Conservation (phyloP, 1,140 invertebrate genomes). For the Drosophila quadrilineata region DNA sequence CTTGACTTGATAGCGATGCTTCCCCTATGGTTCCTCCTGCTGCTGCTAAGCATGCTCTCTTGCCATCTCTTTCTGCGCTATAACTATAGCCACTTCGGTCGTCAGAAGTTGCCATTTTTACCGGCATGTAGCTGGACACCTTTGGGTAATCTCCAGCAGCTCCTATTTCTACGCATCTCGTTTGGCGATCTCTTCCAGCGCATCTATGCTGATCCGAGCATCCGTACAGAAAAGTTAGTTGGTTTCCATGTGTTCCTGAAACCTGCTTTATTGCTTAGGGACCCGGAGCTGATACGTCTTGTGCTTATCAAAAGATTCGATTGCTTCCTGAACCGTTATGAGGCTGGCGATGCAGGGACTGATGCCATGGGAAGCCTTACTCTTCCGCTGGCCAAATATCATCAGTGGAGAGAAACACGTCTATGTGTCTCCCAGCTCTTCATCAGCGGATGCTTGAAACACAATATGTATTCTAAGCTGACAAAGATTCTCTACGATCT, state of each 20-base stretch:
- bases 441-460: constrained; percentile 82
- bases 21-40: constrained; percentile 5
- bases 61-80: constrained; percentile 31
- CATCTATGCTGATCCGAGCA: constrained; percentile 43
- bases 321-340: constrained; percentile 78
- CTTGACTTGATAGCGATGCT: constrained; percentile 17
- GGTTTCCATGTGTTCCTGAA: constrained; percentile 81
- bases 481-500: constrained; percentile 44
- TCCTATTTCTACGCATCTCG: constrained; percentile 53
- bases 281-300: constrained; percentile 82
- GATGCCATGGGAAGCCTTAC: constrained; percentile 65
- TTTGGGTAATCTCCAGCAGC: constrained; percentile 57
- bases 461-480: constrained; percentile 82
- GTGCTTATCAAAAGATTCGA: constrained; percentile 83
- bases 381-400: constrained; percentile 72
- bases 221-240: constrained; percentile 38
- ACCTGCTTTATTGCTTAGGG: constrained; percentile 82
- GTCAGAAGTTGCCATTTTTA: constrained; percentile 42
- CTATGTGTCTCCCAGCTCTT: constrained; percentile 83
- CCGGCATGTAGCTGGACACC: constrained; percentile 41
- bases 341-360: constrained; percentile 62
- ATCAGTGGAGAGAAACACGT: constrained; percentile 82
- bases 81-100: constrained; percentile 56
- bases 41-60: constrained; percentile 15
- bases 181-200: constrained; percentile 69